phyloP scores from a whole-genome alignment of 2,888 invertebrate genomes.

The Macaria liturata region DNA sequence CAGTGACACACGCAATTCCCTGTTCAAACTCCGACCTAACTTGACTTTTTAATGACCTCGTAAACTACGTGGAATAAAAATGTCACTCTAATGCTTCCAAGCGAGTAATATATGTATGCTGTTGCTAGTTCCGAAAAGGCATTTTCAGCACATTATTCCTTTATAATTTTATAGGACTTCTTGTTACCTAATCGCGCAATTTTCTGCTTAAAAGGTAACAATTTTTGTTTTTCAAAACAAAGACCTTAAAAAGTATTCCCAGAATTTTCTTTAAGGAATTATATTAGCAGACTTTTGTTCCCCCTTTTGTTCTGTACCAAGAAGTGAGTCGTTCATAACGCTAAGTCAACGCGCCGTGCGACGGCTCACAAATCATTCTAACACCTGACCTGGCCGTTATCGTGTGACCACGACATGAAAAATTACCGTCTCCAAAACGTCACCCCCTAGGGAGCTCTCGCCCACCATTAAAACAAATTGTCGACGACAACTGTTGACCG shows the following conservation, averaged over 20 bases:
- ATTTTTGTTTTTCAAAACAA: too few species aligned
- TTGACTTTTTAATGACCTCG: too few species aligned
- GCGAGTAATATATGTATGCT: too few species aligned
- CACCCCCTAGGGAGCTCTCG: constrained; percentile 57
- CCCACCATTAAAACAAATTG: constrained; percentile 71
- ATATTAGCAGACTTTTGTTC: not conserved
- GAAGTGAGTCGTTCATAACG: constrained; percentile 36
- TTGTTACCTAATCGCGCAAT: too few species aligned
- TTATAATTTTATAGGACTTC: too few species aligned
- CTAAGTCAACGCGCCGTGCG: constrained; percentile 27
- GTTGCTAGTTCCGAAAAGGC: too few species aligned
- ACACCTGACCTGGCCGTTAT: constrained; percentile 75
- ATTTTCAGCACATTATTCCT: too few species aligned
- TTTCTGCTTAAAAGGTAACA: too few species aligned
- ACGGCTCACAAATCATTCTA: constrained; percentile 74
- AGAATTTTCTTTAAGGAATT: too few species aligned
- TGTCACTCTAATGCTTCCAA: too few species aligned
- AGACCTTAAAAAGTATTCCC: too few species aligned
- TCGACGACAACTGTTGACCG: constrained; percentile 62
- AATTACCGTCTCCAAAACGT: constrained; percentile 70
- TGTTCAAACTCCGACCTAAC: not conserved
- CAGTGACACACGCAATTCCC: constrained; percentile 10
- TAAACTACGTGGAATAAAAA: too few species aligned
- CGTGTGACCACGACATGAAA: constrained; percentile 73
- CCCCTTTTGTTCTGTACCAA: constrained; percentile 10